Conservation (phyloP, 2,113 vertebrate genomes). For the Typhlomys cinereus region DNA sequence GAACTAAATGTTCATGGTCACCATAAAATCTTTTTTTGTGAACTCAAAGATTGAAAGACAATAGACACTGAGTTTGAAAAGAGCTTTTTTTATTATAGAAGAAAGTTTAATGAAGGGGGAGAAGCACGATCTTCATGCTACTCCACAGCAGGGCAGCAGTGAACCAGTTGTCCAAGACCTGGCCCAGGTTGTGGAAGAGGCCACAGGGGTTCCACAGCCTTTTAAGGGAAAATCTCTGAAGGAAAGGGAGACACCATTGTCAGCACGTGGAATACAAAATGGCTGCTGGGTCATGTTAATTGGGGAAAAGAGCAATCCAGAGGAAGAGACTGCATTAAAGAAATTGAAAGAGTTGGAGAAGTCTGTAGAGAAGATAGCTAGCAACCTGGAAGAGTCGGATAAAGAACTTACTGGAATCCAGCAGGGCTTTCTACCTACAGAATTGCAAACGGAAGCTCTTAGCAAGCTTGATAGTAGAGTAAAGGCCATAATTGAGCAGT, state of each 20-base stretch:
- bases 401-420: slow-evolving; percentile 94
- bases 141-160: slow-evolving; percentile 83
- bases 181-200: slow-evolving; percentile 90
- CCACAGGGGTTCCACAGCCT: slow-evolving; percentile 91
- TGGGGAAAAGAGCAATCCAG: slow-evolving; percentile 97
- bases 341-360: slow-evolving; percentile 96
- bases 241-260: slow-evolving; percentile 93
- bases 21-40: too few relatives aligned
- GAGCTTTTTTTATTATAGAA: too few relatives aligned
- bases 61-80: too few relatives aligned
- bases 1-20: too few relatives aligned
- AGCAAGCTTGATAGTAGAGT: slow-evolving; percentile 94
- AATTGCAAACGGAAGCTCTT: too few relatives aligned
- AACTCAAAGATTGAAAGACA: too few relatives aligned
- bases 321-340: slow-evolving; percentile 94
- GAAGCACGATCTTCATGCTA: slow-evolving; percentile 91
- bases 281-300: slow-evolving; percentile 98
- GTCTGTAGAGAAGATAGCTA: too few relatives aligned
- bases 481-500: slow-evolving; percentile 94
- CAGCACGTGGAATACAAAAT: slow-evolving; percentile 92
- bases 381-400: slow-evolving; percentile 93
- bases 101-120: too few relatives aligned
- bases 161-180: slow-evolving; percentile 93
- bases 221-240: slow-evolving; percentile 97
- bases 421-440: slow-evolving; percentile 89